Percentiles rank a stretch among this genome's conserved stretches.
phyloP scores from a whole-genome alignment of 2,113 vertebrate genomes.

The Seriola quinqueradiata region DNA sequence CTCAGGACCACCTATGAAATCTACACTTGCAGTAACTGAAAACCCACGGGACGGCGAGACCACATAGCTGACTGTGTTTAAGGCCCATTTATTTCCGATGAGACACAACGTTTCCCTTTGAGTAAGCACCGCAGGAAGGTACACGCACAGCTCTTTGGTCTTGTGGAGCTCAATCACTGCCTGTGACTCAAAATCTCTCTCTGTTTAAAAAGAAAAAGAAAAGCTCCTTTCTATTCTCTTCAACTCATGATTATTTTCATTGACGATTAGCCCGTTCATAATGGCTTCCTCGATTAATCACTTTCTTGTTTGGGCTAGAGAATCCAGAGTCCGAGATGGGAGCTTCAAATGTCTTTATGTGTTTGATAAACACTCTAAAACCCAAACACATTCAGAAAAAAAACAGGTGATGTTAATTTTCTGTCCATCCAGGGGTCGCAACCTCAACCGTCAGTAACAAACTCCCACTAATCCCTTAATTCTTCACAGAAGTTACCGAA shows the following conservation, averaged over 20 bases:
- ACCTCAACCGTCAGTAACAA: background rate
- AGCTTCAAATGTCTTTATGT: background rate
- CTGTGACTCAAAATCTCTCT: background rate
- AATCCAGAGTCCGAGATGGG: background rate
- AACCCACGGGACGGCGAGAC: background rate
- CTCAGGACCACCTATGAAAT: constrained; percentile 33
- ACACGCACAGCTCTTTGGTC: background rate
- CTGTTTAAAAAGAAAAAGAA: too few relatives aligned
- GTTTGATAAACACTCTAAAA: background rate
- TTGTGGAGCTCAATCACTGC: too few relatives aligned
- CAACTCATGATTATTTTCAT: too few relatives aligned
- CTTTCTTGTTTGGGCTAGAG: too few relatives aligned
- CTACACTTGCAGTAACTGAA: background rate
- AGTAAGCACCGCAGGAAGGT: background rate
- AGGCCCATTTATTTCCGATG: constrained; percentile 19
- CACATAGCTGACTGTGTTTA: constrained; percentile 20
- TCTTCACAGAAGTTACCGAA: background rate
- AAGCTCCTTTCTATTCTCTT: too few relatives aligned
- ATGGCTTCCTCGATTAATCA: too few relatives aligned
- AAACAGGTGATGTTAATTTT: background rate
- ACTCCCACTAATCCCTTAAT: background rate
- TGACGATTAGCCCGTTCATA: too few relatives aligned
- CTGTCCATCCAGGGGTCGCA: background rate
- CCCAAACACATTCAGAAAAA: background rate
- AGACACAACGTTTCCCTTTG: constrained; percentile 27